phyloP scores from a whole-genome alignment of 2,888 invertebrate genomes.

The Melanargia galathea region DNA sequence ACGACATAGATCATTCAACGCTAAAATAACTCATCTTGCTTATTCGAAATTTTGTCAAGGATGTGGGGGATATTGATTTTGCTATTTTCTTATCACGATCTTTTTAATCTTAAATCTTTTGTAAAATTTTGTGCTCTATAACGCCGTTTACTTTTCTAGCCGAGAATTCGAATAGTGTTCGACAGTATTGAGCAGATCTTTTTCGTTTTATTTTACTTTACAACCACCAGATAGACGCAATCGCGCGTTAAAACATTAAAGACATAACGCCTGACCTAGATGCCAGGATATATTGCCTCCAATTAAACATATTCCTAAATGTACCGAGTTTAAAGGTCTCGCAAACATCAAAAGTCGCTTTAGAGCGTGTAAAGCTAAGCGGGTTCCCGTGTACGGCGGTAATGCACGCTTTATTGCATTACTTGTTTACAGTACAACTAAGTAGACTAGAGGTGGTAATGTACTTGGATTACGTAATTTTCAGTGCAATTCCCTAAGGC shows the following conservation, averaged over 20 bases:
- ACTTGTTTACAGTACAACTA: constrained; percentile 35
- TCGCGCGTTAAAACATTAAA: constrained; percentile 11
- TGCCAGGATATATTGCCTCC: constrained; percentile 26
- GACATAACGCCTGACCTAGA: constrained; percentile 35
- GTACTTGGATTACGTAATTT: constrained; percentile 36
- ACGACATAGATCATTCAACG: constrained; percentile 28
- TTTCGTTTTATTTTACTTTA: constrained; percentile 15
- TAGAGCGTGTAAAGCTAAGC: constrained; percentile 49
- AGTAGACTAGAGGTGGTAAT: constrained; percentile 37
- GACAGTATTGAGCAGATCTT: no score
- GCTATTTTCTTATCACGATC: background rate
- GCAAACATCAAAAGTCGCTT: constrained; percentile 50
- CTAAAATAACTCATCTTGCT: constrained; percentile 36
- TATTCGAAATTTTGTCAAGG: constrained; percentile 29
- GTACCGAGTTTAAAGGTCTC: constrained; percentile 49
- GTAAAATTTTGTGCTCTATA: no score
- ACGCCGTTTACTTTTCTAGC: no score
- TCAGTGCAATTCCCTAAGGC: constrained; percentile 33
- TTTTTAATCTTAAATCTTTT: no score
- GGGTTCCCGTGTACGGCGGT: constrained; percentile 50
- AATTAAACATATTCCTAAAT: constrained; percentile 34
- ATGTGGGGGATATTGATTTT: constrained; percentile 4
- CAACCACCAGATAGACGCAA: background rate
- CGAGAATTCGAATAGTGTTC: no score
- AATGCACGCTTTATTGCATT: constrained; percentile 38